These are phyloP conservation scores for Melanocharis versteri DNA, from an alignment of 2,113 vertebrate genomes.

Conservation along the genomic window DNA sequence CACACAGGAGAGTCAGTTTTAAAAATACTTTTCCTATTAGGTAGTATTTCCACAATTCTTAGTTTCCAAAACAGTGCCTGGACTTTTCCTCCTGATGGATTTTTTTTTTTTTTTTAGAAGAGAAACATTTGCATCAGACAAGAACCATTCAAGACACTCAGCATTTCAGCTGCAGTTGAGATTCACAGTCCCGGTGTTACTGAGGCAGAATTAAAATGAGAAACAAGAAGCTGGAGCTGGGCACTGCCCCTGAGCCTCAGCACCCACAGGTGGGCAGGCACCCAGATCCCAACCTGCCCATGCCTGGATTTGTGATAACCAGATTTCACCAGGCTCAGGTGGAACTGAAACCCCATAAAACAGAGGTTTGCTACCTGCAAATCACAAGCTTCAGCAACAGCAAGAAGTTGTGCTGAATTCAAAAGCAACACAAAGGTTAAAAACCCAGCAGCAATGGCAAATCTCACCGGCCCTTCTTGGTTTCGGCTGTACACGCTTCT, in stretches of 20 bases:
- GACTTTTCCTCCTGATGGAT: neutral
- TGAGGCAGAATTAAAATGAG: neutral
- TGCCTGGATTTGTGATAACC: neutral
- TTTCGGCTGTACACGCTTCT: neutral
- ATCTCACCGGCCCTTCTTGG: no score
- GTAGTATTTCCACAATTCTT: conserved; percentile 1
- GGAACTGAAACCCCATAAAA: neutral
- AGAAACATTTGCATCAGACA: neutral
- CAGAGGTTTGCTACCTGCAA: neutral
- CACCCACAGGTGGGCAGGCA: neutral
- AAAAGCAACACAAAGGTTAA: neutral
- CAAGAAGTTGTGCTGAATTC: neutral
- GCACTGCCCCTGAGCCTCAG: accelerated
- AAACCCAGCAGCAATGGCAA: neutral
- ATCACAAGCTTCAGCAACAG: neutral
- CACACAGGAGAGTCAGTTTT: neutral
- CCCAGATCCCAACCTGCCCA: neutral
- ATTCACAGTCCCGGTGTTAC: accelerated
- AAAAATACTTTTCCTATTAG: conserved; percentile 26
- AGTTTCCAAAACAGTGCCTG: conserved; percentile 19
- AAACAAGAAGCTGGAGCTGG: neutral
- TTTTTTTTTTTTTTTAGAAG: neutral
- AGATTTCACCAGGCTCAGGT: neutral
- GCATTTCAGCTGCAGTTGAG: neutral
- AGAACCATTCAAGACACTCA: neutral